These are phyloP conservation scores for Cavia aperea DNA, from an alignment of 2,113 vertebrate genomes.

Conservation along the genomic window DNA sequence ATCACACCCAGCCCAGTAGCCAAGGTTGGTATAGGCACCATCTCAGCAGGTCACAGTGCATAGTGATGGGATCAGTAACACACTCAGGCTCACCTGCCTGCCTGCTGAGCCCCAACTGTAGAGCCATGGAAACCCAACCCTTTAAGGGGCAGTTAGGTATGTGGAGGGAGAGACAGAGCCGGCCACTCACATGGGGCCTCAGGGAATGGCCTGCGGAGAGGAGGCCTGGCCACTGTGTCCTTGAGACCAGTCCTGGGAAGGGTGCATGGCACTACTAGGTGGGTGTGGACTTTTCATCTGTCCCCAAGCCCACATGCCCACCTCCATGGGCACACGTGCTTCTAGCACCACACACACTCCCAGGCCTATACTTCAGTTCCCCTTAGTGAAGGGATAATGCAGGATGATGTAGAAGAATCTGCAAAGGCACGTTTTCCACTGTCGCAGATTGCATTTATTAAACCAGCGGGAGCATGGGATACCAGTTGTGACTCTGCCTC, in stretches of 20 bases:
- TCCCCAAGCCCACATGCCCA: not conserved
- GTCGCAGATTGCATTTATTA: constrained; percentile 86
- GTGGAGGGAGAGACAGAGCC: not conserved
- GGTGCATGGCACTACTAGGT: not conserved
- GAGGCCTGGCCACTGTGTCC: not conserved
- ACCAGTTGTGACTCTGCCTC: constrained; percentile 75
- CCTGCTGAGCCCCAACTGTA: not conserved
- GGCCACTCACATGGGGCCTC: not conserved
- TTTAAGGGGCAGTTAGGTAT: too few species aligned
- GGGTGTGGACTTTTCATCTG: rapidly evolving
- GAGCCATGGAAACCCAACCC: not conserved
- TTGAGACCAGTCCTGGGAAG: not conserved
- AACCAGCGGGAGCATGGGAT: constrained; percentile 83
- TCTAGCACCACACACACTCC: constrained; percentile 80
- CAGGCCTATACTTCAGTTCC: constrained; percentile 88
- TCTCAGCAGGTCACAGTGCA: not conserved
- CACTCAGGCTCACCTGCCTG: not conserved
- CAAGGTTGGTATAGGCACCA: not conserved
- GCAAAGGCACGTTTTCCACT: constrained; percentile 83
- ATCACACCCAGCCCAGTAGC: too few species aligned
- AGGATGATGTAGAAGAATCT: constrained; percentile 87
- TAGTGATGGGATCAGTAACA: not conserved
- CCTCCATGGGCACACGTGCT: not conserved
- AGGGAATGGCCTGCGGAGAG: not conserved
- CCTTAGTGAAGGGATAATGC: constrained; percentile 89